Conservation (phyloP, 2,888 invertebrate species). For the Trachelus troglodyta region DNA sequence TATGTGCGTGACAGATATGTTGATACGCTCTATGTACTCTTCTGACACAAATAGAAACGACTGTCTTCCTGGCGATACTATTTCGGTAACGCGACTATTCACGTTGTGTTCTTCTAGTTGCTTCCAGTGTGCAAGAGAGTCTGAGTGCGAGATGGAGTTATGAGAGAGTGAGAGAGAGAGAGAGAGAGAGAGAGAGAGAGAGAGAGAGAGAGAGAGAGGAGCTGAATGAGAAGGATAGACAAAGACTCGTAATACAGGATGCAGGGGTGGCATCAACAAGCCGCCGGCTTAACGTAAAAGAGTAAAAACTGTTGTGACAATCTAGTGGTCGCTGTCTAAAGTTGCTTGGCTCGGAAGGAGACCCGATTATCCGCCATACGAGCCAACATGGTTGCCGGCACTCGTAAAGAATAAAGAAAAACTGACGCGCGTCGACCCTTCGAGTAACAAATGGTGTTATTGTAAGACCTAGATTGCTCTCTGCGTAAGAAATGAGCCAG, state of each 20-base stretch:
- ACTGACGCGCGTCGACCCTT: background rate
- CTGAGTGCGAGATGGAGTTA: background rate
- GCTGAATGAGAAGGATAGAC: background rate
- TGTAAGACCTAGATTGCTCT: conserved; percentile 12
- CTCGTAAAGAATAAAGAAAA: background rate
- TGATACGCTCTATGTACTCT: background rate
- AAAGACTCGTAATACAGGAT: background rate
- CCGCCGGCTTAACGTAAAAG: background rate
- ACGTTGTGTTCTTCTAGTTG: no score
- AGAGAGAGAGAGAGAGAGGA: background rate
- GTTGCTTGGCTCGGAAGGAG: background rate
- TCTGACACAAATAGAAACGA: background rate
- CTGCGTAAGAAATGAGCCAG: conserved; percentile 9
- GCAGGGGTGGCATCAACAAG: background rate
- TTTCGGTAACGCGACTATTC: background rate
- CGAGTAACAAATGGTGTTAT: conserved; percentile 20
- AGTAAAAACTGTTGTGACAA: conserved; percentile 21
- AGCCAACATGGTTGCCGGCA: background rate
- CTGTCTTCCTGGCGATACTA: background rate
- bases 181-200: background rate
- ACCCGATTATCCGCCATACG: background rate
- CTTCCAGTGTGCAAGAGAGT: background rate
- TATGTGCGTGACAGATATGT: background rate
- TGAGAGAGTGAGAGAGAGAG: background rate
- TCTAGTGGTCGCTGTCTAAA: conserved; percentile 18